Conservation (phyloP, 2,888 invertebrate genomes). For the Mesorhabditis belari region DNA sequence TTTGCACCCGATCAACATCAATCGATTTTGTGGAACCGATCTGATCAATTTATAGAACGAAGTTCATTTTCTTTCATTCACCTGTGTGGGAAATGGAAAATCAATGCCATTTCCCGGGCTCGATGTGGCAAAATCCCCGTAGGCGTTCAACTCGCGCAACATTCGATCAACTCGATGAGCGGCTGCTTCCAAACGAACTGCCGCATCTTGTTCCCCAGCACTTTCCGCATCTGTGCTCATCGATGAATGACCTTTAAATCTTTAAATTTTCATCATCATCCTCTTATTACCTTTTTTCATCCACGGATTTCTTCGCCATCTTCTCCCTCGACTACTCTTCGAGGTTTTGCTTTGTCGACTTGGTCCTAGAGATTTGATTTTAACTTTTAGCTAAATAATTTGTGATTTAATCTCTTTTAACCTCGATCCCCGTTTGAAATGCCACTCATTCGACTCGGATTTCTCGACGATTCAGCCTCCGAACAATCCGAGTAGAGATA, state of each 20-base stretch:
- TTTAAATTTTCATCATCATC: neutral
- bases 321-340: neutral
- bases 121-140: slow-evolving; percentile 23
- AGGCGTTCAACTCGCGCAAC: slow-evolving; percentile 39
- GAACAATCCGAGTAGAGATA: neutral
- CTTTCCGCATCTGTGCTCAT: neutral
- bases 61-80: no score
- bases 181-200: slow-evolving; percentile 41
- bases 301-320: neutral
- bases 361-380: neutral
- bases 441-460: neutral
- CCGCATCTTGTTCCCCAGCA: slow-evolving; percentile 5
- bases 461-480: neutral
- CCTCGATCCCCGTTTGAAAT: neutral
- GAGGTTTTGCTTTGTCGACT: neutral
- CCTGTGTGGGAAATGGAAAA: slow-evolving; percentile 16
- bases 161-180: slow-evolving; percentile 46
- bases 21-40: neutral
- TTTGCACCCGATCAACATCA: neutral
- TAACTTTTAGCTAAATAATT: no score
- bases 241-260: neutral
- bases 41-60: no score
- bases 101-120: neutral
- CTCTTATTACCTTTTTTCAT: neutral
- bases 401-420: neutral